Percentiles rank a stretch among this genome's conserved stretches.
These are phyloP conservation scores for Panagrolaimus sp. DNA, from an alignment of 1,140 invertebrate species.

Conservation along the genomic window DNA sequence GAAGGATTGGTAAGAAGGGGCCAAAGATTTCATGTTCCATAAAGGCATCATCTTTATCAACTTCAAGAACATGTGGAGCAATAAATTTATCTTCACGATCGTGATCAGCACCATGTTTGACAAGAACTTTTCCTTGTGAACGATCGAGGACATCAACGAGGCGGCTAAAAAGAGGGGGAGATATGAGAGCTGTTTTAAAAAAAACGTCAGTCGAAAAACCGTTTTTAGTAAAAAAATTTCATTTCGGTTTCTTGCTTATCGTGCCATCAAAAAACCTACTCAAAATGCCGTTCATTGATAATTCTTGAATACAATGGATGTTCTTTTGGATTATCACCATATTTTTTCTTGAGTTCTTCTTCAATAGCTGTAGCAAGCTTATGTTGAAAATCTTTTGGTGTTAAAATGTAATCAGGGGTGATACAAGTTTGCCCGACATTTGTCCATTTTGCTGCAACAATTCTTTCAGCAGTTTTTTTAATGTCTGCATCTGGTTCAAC, in stretches of 20 bases:
- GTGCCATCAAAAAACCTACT: constrained; percentile 31
- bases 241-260: no score
- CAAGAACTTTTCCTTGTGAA: constrained; percentile 22
- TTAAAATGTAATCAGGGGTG: constrained; percentile 87
- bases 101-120: constrained; percentile 19
- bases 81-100: constrained; percentile 47
- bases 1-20: constrained; percentile 37
- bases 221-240: no score
- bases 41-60: constrained; percentile 35
- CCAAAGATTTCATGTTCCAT: constrained; percentile 53
- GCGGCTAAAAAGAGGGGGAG: constrained; percentile 40
- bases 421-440: constrained; percentile 94
- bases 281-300: constrained; percentile 74
- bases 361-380: constrained; percentile 61
- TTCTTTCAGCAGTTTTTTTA: constrained; percentile 62
- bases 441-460: constrained; percentile 87
- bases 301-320: constrained; percentile 78
- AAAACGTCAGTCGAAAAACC: no score
- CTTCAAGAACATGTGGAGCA: constrained; percentile 40
- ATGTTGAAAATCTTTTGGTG: constrained; percentile 64
- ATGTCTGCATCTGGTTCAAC: constrained; percentile 54
- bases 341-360: constrained; percentile 72
- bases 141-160: constrained; percentile 11
- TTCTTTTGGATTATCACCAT: constrained; percentile 71
- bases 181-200: no score